Evolutionary conservation across 2,888 invertebrate species (phyloP).

Genomic region (Xestia sexstrigata): DNA sequence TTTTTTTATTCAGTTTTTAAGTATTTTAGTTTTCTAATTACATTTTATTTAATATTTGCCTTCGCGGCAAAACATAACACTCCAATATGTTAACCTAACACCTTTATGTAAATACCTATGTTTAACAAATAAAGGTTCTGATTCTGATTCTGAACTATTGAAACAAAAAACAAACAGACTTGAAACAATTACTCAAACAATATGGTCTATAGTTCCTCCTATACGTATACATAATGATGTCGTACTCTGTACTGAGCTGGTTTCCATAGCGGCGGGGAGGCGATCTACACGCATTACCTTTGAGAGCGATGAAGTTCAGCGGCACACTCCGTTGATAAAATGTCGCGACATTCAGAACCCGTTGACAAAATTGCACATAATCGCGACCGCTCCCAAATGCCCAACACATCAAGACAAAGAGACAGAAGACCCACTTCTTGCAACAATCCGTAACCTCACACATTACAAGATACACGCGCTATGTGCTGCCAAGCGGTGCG

Average conservation of each 20-base stretch:
- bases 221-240: neutral
- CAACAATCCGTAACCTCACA: neutral
- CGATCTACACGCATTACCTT: conserved; percentile 47
- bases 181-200: no score
- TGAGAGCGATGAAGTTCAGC: conserved; percentile 51
- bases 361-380: conserved; percentile 78
- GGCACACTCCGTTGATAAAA: conserved; percentile 61
- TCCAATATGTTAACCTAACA: no score
- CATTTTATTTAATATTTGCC: no score
- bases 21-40: no score
- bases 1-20: no score
- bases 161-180: no score
- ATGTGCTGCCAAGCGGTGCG: neutral
- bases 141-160: no score
- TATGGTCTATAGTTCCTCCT: no score
- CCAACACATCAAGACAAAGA: neutral
- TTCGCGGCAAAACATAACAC: no score
- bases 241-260: neutral
- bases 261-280: neutral
- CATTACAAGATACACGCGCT: neutral
- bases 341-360: conserved; percentile 72
- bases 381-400: conserved; percentile 60
- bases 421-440: neutral
- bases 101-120: no score
- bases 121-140: no score